These are phyloP conservation scores for Apodemus agrarius DNA, from an alignment of 2,797 vertebrate genomes.

Conservation along the genomic window DNA sequence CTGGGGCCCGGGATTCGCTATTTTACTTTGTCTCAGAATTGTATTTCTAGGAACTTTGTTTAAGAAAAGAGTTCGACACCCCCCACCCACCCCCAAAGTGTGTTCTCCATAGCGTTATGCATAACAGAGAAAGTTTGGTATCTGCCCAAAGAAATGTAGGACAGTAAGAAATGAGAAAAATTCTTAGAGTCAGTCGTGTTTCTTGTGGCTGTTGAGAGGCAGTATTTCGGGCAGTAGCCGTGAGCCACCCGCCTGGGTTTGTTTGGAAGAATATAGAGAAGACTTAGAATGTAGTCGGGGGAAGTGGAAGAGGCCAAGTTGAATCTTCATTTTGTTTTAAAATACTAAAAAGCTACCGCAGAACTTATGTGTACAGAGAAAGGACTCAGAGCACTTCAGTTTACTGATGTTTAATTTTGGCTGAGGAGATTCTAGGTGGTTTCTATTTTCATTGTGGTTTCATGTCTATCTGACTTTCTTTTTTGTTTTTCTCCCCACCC, in stretches of 20 bases:
- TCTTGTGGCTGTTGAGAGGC: constrained; percentile 1
- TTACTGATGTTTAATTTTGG: constrained; percentile 21
- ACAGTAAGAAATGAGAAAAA: neutral
- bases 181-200: neutral
- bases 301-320: neutral
- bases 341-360: neutral
- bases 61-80: neutral
- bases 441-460: constrained; percentile 40
- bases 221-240: neutral
- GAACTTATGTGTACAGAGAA: constrained; percentile 27
- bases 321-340: constrained; percentile 11
- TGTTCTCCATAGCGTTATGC: neutral
- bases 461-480: constrained; percentile 45
- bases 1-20: neutral
- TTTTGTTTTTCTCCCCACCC: too few species aligned
- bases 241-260: neutral
- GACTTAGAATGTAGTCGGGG: neutral
- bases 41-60: neutral
- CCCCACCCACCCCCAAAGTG: neutral
- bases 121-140: constrained; percentile 14
- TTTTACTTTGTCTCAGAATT: neutral
- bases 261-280: constrained; percentile 16
- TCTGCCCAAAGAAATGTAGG: constrained; percentile 7
- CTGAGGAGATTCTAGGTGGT: neutral
- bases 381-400: neutral